Base-by-base conservation (phyloP, 2,797 vertebrate genomes). In the Gouania willdenowi region DNA sequence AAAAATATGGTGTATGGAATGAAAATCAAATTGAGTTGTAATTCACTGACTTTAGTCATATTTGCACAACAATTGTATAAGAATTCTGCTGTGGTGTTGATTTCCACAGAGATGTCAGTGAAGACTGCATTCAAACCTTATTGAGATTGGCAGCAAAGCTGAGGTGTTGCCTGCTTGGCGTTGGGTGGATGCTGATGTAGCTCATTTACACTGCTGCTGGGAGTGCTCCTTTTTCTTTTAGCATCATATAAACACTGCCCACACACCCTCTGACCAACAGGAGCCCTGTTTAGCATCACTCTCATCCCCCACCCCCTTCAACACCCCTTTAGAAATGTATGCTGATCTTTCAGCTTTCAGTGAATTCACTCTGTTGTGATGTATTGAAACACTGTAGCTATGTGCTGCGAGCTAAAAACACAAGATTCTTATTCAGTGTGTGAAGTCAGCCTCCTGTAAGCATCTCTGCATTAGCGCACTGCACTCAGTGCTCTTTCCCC, bases 391-490 rank as follows among this genome's bases (percentile, higher is more conserved):
- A 22, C 34, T 26, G 32, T 25, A 25, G 39, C 32, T 44, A 19
- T n/a, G n/a, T n/a, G n/a, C n/a, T n/a, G n/a, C n/a, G n/a, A n/a
- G n/a, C n/a, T n/a, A n/a, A n/a, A n/a, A n/a, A n/a, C n/a, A n/a
- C n/a, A n/a, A n/a, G n/a, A n/a, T n/a, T n/a, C n/a, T n/a, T n/a
- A n/a, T n/a, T 51, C 44, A 75, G 65, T 53, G 26, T 58, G 48
- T 51, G 8, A 23, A 48, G 57, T 61, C 61, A 30, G 58, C 75
- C 34, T 79, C 60, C 76, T 88, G 80, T 84, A 79, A 48, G 65
- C 41, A 82, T 73, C 77, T 77, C 86, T 84, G 84, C 86, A 88
- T 68, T 85, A 85, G 72, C 41, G 75, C 82, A 82, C 51, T 62
- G 61, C 44, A 44, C 38, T 25, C 60, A 49, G 42, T 13, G 15